These are phyloP conservation scores for Brachionus plicatilis DNA, from an alignment of 1,140 invertebrate species.

Conservation along the genomic window DNA sequence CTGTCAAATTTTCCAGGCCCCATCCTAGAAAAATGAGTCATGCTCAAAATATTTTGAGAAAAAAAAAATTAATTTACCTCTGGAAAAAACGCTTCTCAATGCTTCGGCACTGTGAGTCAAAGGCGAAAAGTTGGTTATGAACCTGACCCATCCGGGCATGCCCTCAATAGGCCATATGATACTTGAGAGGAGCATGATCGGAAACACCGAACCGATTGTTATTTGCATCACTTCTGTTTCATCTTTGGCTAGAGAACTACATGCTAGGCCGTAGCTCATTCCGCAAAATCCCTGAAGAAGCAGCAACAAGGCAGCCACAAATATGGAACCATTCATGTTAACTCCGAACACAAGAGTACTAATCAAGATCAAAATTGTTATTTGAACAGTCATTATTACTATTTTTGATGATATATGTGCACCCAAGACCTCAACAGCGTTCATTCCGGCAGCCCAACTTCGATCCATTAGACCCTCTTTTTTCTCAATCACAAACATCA, in stretches of 20 bases:
- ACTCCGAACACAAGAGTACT: conserved; percentile 65
- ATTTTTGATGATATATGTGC: conserved; percentile 87
- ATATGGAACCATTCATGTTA: conserved; percentile 68
- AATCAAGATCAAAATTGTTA: conserved; percentile 73
- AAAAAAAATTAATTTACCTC: conserved; percentile 59
- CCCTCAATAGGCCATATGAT: conserved; percentile 87
- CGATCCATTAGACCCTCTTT: conserved; percentile 51
- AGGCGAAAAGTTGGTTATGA: conserved; percentile 75
- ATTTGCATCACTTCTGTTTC: conserved; percentile 86
- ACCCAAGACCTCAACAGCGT: conserved; percentile 78
- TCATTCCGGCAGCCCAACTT: conserved; percentile 63
- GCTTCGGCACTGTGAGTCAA: conserved; percentile 83
- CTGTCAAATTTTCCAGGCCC: not conserved
- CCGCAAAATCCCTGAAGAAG: conserved; percentile 75
- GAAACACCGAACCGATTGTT: conserved; percentile 83
- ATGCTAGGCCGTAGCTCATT: conserved; percentile 71
- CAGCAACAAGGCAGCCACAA: conserved; percentile 69
- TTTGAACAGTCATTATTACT: conserved; percentile 85
- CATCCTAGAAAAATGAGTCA: not conserved
- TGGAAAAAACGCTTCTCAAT: conserved; percentile 75
- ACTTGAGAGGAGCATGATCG: conserved; percentile 74
- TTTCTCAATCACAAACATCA: conserved; percentile 80
- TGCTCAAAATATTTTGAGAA: not conserved
- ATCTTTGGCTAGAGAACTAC: conserved; percentile 51
- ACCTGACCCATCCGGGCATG: conserved; percentile 75